A percentile compares a stretch with the other conserved stretches of the same genome.
phyloP scores from a whole-genome alignment of 2,888 invertebrate genomes.

The Tholera decimalis region DNA sequence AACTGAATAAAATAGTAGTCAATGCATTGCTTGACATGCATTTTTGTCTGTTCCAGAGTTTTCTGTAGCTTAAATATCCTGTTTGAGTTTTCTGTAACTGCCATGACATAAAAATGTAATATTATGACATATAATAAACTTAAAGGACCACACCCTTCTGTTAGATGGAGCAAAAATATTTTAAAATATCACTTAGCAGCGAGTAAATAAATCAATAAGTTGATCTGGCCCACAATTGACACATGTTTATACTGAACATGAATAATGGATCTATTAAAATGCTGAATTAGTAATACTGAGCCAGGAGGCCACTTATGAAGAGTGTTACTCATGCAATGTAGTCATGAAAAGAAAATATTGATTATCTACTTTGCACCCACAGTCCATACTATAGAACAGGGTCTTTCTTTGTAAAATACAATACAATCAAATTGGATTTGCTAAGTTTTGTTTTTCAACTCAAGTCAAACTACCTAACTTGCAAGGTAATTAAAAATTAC shows the following conservation, averaged over 20 bases:
- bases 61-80: slow-evolving; percentile 17
- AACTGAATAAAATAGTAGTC: slow-evolving; percentile 15
- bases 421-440: background rate
- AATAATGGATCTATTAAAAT: slow-evolving; percentile 28
- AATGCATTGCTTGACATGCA: slow-evolving; percentile 22
- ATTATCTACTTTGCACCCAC: slow-evolving; percentile 8
- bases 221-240: slow-evolving; percentile 15
- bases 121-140: slow-evolving; percentile 26
- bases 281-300: slow-evolving; percentile 20
- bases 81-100: no score
- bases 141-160: slow-evolving; percentile 63
- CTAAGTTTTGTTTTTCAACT: slow-evolving; percentile 6
- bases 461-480: slow-evolving; percentile 7
- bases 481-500: slow-evolving; percentile 40
- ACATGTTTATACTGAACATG: slow-evolving; percentile 41
- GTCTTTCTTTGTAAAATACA: background rate
- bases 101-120: slow-evolving; percentile 37
- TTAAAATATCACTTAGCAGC: slow-evolving; percentile 17
- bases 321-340: slow-evolving; percentile 41
- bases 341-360: slow-evolving; percentile 37
- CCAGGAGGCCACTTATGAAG: slow-evolving; percentile 17
- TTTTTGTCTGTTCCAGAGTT: slow-evolving; percentile 26
- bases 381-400: slow-evolving; percentile 4
- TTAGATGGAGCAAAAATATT: slow-evolving; percentile 26
- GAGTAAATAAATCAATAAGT: slow-evolving; percentile 25